Percentiles rank a stretch among this genome's conserved stretches.
phyloP scores from a whole-genome alignment of 2,888 invertebrate species.

The Acleris sparsana region DNA sequence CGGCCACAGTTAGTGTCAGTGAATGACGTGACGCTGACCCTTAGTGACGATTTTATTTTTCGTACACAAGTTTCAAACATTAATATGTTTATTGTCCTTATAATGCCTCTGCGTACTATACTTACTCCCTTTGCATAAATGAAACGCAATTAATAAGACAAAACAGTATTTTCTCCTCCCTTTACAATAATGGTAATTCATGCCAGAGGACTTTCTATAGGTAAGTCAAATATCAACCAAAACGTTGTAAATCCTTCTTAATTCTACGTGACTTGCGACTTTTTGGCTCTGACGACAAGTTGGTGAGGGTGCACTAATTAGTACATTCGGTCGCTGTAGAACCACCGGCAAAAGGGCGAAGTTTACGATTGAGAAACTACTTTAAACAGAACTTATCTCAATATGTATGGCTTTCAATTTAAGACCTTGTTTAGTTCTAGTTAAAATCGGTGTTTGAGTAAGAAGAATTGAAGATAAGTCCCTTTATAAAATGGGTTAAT shows the following conservation, averaged over 20 bases:
- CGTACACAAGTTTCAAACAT: too few species aligned
- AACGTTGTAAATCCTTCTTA: not conserved
- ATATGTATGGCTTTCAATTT: conserved; percentile 42
- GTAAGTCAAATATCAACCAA: not conserved
- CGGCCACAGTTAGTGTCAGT: too few species aligned
- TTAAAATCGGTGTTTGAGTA: not conserved
- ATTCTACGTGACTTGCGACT: not conserved
- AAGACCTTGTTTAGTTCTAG: conserved; percentile 16
- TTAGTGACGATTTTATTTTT: too few species aligned
- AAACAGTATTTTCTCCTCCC: conserved; percentile 22
- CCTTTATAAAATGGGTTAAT: not conserved
- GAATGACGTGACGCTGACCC: too few species aligned
- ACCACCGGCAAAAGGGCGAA: conserved; percentile 63
- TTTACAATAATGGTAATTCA: conserved; percentile 55
- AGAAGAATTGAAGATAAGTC: not conserved
- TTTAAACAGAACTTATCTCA: conserved; percentile 57
- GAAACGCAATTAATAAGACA: too few species aligned
- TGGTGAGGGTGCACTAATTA: conserved; percentile 66
- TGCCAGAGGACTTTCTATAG: conserved; percentile 59
- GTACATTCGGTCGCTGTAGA: conserved; percentile 64
- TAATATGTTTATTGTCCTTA: too few species aligned
- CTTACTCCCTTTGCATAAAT: too few species aligned
- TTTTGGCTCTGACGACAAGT: not conserved
- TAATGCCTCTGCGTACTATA: too few species aligned
- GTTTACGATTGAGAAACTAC: conserved; percentile 66